Conservation (phyloP, 2,113 vertebrate species). For the Neolamprologus caudopunctatus region DNA sequence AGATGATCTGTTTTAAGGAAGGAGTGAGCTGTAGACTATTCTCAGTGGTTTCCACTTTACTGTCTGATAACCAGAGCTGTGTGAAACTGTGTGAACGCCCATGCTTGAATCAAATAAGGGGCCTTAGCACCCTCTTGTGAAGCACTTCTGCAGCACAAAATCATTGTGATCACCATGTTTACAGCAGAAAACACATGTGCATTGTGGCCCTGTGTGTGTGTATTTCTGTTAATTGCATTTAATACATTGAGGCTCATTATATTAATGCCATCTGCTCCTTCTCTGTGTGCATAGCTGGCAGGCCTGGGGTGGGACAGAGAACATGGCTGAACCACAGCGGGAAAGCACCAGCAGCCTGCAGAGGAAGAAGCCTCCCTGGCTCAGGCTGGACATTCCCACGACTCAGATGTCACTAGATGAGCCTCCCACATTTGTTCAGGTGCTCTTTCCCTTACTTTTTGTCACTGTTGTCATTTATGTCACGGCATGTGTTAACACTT, state of each 20-base stretch:
- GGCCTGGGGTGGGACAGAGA: conserved; percentile 59
- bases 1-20: not conserved
- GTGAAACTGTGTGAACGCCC: not conserved
- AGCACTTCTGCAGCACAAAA: not conserved
- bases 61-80: not conserved
- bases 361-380: conserved; percentile 95
- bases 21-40: conserved; percentile 3
- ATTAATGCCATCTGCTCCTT: not conserved
- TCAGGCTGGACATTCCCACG: conserved; percentile 88
- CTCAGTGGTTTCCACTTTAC: not conserved
- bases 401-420: conserved; percentile 75
- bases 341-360: conserved; percentile 96
- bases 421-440: conserved; percentile 77
- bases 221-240: not conserved
- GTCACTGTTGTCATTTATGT: not conserved
- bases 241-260: not conserved
- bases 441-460: conserved; percentile 26
- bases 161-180: not conserved
- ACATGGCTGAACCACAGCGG: conserved; percentile 83
- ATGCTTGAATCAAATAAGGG: not conserved
- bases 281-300: conserved; percentile 64
- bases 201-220: not conserved
- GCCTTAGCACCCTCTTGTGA: conserved; percentile 45
- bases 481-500: not conserved
- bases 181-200: not conserved